Evolutionary conservation across 2,888 invertebrate genomes (phyloP).

Genomic region (Tenthredo scrophulariae): DNA sequence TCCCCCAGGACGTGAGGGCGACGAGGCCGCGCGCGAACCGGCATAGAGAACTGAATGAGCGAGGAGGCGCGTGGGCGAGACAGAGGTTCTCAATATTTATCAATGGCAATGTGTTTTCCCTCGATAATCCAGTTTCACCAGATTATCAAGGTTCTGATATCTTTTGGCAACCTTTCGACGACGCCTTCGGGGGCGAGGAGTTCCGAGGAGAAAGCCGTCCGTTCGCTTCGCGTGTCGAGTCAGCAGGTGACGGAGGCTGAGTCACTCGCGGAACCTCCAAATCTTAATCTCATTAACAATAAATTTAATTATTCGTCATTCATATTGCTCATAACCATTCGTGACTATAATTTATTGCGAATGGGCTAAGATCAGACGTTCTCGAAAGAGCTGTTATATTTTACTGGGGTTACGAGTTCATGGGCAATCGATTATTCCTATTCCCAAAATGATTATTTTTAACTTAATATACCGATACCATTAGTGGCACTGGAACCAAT

Average conservation of each 20-base stretch:
- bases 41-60: conserved; percentile 72
- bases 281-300: conserved; percentile 40
- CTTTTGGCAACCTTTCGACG: conserved; percentile 14
- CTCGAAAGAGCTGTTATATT: not conserved
- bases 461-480: not conserved
- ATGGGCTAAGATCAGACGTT: not conserved
- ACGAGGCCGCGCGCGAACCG: conserved; percentile 55
- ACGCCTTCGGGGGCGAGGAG: not conserved
- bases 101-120: not conserved
- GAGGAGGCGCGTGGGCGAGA: conserved; percentile 72
- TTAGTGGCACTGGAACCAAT: not conserved
- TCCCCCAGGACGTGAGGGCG: conserved; percentile 50
- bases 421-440: not conserved
- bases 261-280: conserved; percentile 40
- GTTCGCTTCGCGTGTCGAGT: not conserved
- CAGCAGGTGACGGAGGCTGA: conserved; percentile 49
- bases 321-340: not conserved
- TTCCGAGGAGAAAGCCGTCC: conserved; percentile 36
- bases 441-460: not conserved
- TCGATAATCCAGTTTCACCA: not conserved
- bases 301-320: not conserved
- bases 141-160: not conserved
- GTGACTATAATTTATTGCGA: not conserved
- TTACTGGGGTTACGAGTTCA: not conserved
- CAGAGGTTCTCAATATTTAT: conserved; percentile 68